Evolutionary conservation across 2,888 invertebrate species (phyloP).

Genomic region (Philonicus albiceps): DNA sequence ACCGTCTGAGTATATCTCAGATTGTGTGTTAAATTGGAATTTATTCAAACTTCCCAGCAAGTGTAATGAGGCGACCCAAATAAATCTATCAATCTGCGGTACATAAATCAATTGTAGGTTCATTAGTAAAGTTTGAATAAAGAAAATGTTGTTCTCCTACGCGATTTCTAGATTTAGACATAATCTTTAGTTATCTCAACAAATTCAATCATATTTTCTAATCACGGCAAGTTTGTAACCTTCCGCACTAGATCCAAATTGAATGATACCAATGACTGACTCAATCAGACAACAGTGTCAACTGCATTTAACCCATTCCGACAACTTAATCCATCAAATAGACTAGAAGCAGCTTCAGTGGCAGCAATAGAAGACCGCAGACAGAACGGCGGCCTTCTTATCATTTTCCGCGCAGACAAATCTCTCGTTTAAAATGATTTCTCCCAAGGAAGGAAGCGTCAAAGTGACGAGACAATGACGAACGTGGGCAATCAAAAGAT

Average conservation of each 20-base stretch:
- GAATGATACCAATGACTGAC: background rate
- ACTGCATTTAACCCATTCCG: background rate
- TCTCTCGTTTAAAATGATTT: background rate
- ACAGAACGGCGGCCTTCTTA: conserved; percentile 21
- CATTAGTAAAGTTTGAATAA: background rate
- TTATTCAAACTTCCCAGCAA: background rate
- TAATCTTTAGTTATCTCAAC: background rate
- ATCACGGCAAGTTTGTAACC: background rate
- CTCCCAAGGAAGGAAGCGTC: background rate
- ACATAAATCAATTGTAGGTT: background rate
- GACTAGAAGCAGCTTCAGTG: background rate
- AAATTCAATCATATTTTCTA: background rate
- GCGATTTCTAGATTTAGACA: background rate
- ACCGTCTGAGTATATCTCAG: background rate
- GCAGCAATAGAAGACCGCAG: background rate
- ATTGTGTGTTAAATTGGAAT: background rate
- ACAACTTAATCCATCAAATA: conserved; percentile 10
- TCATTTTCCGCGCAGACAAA: background rate
- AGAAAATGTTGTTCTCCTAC: background rate
- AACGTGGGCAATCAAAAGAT: conserved; percentile 1
- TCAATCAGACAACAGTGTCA: background rate
- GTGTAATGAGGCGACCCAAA: background rate
- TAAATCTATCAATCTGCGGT: background rate
- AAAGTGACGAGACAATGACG: background rate
- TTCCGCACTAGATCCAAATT: background rate